Conservation (phyloP, 2,113 vertebrate genomes). For the Odontophorus gujanensis region DNA sequence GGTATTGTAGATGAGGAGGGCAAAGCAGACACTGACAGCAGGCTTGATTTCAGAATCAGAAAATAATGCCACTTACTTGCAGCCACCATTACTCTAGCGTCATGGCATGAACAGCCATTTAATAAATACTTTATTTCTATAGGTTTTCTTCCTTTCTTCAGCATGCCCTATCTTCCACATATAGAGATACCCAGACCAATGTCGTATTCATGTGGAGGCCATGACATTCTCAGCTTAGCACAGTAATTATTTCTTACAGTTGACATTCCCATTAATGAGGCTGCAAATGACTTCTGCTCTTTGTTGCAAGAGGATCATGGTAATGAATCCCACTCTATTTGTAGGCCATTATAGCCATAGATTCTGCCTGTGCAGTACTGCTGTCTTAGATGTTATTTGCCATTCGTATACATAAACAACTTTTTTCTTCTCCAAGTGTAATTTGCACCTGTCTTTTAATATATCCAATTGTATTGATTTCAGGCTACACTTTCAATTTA, state of each 20-base stretch:
- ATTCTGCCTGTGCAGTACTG: not conserved
- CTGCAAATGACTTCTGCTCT: slow-evolving; percentile 51
- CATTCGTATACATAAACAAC: not conserved
- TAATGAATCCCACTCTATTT: slow-evolving; percentile 38
- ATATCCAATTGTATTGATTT: slow-evolving; percentile 53
- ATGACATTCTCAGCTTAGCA: slow-evolving; percentile 27
- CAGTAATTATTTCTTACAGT: slow-evolving; percentile 54
- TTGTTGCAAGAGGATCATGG: slow-evolving; percentile 27
- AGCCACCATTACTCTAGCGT: not conserved
- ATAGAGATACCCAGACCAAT: not conserved
- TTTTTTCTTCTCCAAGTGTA: slow-evolving; percentile 14
- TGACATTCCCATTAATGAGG: slow-evolving; percentile 57
- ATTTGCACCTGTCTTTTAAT: slow-evolving; percentile 58
- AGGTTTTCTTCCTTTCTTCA: not conserved
- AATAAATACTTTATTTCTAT: not conserved
- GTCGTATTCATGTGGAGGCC: not conserved
- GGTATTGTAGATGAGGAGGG: not conserved
- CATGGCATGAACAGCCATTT: not conserved
- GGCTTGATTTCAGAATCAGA: not conserved
- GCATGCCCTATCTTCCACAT: not conserved
- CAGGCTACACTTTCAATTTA: slow-evolving; percentile 49
- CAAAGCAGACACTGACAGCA: not conserved
- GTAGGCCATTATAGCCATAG: not conserved
- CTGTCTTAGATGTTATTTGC: slow-evolving; percentile 23
- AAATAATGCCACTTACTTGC: not conserved